Evolutionary conservation across 2,113 vertebrate species (phyloP).

Genomic region (Myocastor coypus): DNA sequence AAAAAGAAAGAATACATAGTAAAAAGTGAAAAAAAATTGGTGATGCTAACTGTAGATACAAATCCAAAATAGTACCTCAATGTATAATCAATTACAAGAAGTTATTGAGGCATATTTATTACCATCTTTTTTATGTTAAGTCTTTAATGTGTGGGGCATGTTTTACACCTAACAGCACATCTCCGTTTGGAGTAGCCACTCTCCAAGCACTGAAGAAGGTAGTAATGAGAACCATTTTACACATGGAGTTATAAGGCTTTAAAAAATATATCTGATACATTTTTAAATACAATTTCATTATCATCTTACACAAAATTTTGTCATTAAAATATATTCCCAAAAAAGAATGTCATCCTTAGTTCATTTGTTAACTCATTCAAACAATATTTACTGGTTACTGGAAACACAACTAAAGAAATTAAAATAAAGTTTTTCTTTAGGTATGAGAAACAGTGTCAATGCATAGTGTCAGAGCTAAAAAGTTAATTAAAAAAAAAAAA

Average conservation of each 20-base stretch:
- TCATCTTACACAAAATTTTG: not conserved
- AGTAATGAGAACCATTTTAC: not conserved
- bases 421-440: not conserved
- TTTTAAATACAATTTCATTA: slow-evolving; percentile 36
- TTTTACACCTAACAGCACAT: not conserved
- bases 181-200: not conserved
- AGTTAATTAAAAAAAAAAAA: slow-evolving; percentile 42
- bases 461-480: slow-evolving; percentile 43
- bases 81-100: slow-evolving; percentile 13
- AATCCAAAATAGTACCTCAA: slow-evolving; percentile 52
- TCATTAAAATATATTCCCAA: slow-evolving; percentile 7
- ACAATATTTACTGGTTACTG: slow-evolving; percentile 9
- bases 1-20: not conserved
- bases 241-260: not conserved
- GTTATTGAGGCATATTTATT: not conserved
- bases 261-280: not conserved
- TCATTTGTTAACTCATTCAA: slow-evolving; percentile 52
- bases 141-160: not conserved
- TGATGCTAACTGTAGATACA: slow-evolving; percentile 23
- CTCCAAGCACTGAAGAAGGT: not conserved
- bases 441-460: not conserved
- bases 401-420: not conserved
- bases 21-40: not conserved
- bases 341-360: slow-evolving; percentile 36
- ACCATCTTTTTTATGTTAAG: not conserved